A percentile compares a stretch with the other conserved stretches of the same genome.
Evolutionary conservation across 2,888 invertebrate species (phyloP).

Genomic region (Theretra japonica): DNA sequence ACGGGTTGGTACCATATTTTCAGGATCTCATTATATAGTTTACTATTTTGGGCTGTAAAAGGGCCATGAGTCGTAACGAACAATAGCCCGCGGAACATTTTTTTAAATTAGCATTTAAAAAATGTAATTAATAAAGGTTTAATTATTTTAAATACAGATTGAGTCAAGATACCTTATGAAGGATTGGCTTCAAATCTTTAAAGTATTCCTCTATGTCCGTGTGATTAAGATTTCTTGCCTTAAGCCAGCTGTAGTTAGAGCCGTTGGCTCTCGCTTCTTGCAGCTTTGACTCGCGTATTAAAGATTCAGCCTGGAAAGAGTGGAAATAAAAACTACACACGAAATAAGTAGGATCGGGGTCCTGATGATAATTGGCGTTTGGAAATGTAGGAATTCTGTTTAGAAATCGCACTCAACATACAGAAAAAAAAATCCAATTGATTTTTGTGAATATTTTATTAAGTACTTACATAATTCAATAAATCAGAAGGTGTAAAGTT

Average conservation of each 20-base stretch:
- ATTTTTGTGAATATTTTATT: not conserved
- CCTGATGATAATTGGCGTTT: too few species aligned
- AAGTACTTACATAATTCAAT: constrained; percentile 57
- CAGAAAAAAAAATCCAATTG: not conserved
- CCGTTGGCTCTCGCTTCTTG: constrained; percentile 41
- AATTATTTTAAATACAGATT: too few species aligned
- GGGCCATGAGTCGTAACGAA: too few species aligned
- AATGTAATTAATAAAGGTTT: too few species aligned
- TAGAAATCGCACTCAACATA: not conserved
- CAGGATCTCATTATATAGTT: too few species aligned
- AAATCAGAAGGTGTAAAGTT: constrained; percentile 53
- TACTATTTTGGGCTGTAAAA: too few species aligned
- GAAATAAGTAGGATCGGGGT: not conserved
- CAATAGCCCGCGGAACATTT: too few species aligned
- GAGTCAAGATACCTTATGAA: constrained; percentile 58
- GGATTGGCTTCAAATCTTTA: constrained; percentile 51
- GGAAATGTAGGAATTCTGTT: not conserved
- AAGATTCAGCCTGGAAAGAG: constrained; percentile 50
- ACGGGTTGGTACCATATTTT: too few species aligned
- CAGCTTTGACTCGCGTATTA: constrained; percentile 49
- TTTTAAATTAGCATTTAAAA: too few species aligned
- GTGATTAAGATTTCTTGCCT: constrained; percentile 43
- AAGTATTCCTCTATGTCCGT: constrained; percentile 42
- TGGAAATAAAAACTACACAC: not conserved
- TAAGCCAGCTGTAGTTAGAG: constrained; percentile 60